A percentile compares a stretch with the other conserved stretches of the same genome.
These are phyloP conservation scores for Pandemis cinnamomeana DNA, from an alignment of 2,888 invertebrate species.

Conservation along the genomic window DNA sequence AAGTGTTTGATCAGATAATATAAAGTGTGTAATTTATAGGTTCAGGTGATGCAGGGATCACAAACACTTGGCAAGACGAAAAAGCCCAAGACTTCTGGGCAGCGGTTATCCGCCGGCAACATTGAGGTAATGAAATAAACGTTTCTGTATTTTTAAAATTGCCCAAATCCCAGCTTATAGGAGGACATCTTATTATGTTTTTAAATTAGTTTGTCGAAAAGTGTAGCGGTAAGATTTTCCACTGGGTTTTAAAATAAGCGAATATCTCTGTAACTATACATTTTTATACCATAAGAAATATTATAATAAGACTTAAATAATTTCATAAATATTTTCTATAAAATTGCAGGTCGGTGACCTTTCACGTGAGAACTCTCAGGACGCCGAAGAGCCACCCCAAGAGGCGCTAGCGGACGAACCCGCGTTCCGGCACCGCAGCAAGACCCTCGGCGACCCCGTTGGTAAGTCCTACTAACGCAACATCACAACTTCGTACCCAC, in stretches of 20 bases:
- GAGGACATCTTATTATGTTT: too few species aligned
- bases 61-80: conserved; percentile 94
- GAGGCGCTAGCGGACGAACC: conserved; percentile 67
- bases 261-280: too few species aligned
- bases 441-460: conserved; percentile 94
- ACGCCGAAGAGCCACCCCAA: conserved; percentile 84
- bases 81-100: conserved; percentile 90
- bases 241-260: too few species aligned
- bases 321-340: neutral
- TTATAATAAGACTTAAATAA: neutral
- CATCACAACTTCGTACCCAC: neutral
- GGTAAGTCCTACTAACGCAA: conserved; percentile 79
- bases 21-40: conserved; percentile 61
- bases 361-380: conserved; percentile 88
- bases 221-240: too few species aligned
- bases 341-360: conserved; percentile 86
- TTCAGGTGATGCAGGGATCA: conserved; percentile 89
- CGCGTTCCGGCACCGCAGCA: conserved; percentile 92
- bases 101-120: conserved; percentile 92
- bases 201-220: too few species aligned
- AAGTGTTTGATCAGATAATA: conserved; percentile 5
- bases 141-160: neutral
- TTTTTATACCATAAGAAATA: too few species aligned
- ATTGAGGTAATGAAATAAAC: conserved; percentile 84
- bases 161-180: too few species aligned